phyloP scores from a whole-genome alignment of 2,888 invertebrate genomes.

The Drosophila emarginata region DNA sequence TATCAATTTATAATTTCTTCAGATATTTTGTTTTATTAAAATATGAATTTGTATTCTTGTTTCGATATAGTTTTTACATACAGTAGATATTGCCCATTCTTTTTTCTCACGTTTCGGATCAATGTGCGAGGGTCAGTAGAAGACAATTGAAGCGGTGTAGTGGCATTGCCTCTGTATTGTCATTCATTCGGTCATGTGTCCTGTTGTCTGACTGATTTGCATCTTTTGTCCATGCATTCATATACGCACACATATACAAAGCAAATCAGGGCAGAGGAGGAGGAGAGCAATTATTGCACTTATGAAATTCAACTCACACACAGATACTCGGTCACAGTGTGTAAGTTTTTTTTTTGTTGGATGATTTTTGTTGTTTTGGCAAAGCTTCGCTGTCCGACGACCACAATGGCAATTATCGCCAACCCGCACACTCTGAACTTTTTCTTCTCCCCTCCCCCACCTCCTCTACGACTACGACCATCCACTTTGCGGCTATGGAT shows the following conservation, averaged over 20 bases:
- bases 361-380: constrained; percentile 33
- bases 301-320: constrained; percentile 58
- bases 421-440: constrained; percentile 34
- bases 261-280: constrained; percentile 29
- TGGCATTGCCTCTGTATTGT: neutral
- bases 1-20: too few relatives aligned
- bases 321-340: constrained; percentile 27
- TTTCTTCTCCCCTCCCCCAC: constrained; percentile 3
- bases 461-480: constrained; percentile 8
- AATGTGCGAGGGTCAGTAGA: neutral
- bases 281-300: constrained; percentile 70
- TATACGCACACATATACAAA: constrained; percentile 21
- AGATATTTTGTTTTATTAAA: too few relatives aligned
- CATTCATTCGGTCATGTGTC: constrained; percentile 47
- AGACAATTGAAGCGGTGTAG: constrained; percentile 23
- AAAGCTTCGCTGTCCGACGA: constrained; percentile 25
- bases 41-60: too few relatives aligned
- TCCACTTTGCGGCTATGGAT: constrained; percentile 48
- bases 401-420: constrained; percentile 65
- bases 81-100: neutral
- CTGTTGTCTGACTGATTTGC: constrained; percentile 69
- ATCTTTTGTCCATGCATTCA: constrained; percentile 61
- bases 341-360: constrained; percentile 15
- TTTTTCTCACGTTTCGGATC: neutral
- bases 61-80: too few relatives aligned